Evolutionary conservation across 2,113 vertebrate genomes (phyloP), one percentile per base, ranked within the genome.

Genomic region (Chionomys nivalis): DNA sequence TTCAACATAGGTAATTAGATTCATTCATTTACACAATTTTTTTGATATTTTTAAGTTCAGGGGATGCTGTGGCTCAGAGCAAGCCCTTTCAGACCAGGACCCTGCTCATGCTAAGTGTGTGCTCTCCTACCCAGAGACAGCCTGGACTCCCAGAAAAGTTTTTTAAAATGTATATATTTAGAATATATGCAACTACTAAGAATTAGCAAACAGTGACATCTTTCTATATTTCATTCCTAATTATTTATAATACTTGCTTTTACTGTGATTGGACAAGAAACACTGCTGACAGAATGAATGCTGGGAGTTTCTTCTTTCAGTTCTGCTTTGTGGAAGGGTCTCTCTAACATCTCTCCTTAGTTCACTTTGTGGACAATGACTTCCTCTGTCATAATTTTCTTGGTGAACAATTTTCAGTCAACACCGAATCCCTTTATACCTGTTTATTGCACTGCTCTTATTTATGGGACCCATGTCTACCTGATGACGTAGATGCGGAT

Each of bases 101-200:
- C 17, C 33, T 17, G 17, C 39, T 21, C 21, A 63, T 11, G 23
- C 24, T 79, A n/a, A 58, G 39, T 1, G 14, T 63, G 33, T 73
- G 31, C 21, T 92, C 55, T 31, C 47, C 14, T 19, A 61, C 21
- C 39, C 63, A 55, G 44, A 33, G 26, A 68, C 5, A 61, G 2
- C n/a, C 21, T 66, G 14, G 70, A 28, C 44, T 33, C 42, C 68
- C 65, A 7, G 58, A 95, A 81, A 5, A 19, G 21, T 36, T 94
- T 94, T 73, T 90, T 76, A 91, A 93, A 92, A 44, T 39, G 61
- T 78, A 63, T 49, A 44, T 87, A 49, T 91, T 93, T 78, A 91
- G 26, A 12, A 78, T 42, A 81, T 33, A 47, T 21, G 47, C 3
- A 36, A n/a, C 21, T 36, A 78, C 11, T 91, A 87, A 82, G 65